Percentiles rank a stretch among this genome's conserved stretches.
Conservation (phyloP, 2,113 vertebrate genomes). For the Morphnarchus princeps region DNA sequence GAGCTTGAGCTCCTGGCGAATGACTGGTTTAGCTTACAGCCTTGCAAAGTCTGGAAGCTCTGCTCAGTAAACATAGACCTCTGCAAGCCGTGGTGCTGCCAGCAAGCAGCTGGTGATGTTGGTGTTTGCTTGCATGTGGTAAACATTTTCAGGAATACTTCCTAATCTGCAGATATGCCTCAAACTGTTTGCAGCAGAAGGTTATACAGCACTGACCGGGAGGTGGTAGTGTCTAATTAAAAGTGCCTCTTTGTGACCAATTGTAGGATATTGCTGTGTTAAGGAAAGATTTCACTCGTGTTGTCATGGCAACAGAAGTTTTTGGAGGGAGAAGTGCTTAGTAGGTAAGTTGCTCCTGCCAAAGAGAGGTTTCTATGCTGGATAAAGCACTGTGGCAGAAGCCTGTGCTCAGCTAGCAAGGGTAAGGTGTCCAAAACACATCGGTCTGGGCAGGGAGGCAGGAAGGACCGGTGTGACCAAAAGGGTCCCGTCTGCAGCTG, state of each 20-base stretch:
- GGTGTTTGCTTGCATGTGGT: background rate
- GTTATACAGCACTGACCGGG: background rate
- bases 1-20: background rate
- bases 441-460: background rate
- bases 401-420: fast-evolving
- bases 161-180: background rate
- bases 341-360: background rate
- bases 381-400: background rate
- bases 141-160: background rate
- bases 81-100: background rate
- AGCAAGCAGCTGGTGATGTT: background rate
- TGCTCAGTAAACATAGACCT: background rate
- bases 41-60: background rate
- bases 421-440: fast-evolving
- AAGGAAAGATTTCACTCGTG: background rate
- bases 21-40: background rate
- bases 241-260: background rate
- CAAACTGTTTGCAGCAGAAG: background rate
- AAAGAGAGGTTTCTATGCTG: background rate
- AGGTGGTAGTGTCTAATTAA: background rate
- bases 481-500: background rate
- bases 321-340: background rate
- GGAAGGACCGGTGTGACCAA: background rate
- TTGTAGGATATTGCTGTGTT: background rate
- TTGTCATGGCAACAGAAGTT: slow-evolving; percentile 13